Evolutionary conservation across 2,797 vertebrate genomes (phyloP).

Genomic region (Euphonia xanthogaster): DNA sequence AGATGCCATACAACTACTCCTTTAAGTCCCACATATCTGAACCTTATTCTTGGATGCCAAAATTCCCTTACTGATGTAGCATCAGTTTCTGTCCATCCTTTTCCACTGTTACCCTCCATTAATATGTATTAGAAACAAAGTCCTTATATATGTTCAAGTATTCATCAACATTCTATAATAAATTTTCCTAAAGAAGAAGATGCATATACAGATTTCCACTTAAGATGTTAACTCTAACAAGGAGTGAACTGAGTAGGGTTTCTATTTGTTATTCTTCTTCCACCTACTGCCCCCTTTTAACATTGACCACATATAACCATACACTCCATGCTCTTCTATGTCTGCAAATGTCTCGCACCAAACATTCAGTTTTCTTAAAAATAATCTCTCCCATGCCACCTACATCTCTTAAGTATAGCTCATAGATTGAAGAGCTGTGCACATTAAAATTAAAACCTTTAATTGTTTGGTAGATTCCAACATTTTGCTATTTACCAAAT

Average conservation of each 20-base stretch:
- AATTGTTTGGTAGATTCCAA: neutral
- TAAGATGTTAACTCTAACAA: neutral
- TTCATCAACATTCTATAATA: neutral
- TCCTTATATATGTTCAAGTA: neutral
- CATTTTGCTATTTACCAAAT: neutral
- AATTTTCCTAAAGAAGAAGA: neutral
- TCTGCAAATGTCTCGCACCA: neutral
- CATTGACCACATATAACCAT: accelerated
- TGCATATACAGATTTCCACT: neutral
- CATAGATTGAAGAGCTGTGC: neutral
- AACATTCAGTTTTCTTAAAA: neutral
- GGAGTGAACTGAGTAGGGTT: neutral
- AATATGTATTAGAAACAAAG: neutral
- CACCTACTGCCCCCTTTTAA: neutral
- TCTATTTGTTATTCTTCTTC: neutral
- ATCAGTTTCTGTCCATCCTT: neutral
- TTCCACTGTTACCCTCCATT: neutral
- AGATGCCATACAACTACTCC: neutral
- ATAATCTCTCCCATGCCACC: neutral
- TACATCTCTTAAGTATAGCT: neutral
- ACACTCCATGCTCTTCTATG: neutral
- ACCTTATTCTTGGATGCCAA: neutral
- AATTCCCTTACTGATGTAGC: neutral
- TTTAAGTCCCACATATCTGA: neutral
- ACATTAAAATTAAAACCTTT: neutral